phyloP scores from a whole-genome alignment of 2,797 vertebrate species.

The Hipposideros larvatus region DNA sequence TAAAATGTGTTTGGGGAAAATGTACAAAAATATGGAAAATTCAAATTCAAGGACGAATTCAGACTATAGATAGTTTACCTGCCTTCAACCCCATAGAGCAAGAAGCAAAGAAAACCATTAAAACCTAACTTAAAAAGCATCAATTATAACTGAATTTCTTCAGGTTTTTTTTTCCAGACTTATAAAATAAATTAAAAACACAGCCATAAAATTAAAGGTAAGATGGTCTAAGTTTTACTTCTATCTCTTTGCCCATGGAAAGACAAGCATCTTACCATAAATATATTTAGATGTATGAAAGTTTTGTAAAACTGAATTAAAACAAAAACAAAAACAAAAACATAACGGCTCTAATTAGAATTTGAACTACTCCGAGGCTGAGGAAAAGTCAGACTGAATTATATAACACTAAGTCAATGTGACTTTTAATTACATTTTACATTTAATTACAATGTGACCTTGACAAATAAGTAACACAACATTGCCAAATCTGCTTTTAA shows the following conservation, averaged over 20 bases:
- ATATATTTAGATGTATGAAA: not conserved
- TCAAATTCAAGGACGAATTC: constrained; percentile 53
- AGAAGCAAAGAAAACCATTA: constrained; percentile 43
- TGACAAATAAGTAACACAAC: constrained; percentile 13
- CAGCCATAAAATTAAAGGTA: constrained; percentile 27
- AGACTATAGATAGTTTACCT: not conserved
- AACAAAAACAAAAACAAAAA: not conserved
- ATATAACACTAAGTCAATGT: not conserved
- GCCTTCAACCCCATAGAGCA: not conserved
- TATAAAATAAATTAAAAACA: constrained; percentile 54
- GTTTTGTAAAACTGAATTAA: constrained; percentile 5
- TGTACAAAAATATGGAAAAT: not conserved
- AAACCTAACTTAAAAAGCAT: constrained; percentile 10
- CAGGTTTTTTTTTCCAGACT: not conserved
- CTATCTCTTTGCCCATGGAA: constrained; percentile 29
- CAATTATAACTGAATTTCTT: not conserved
- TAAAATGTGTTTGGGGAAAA: constrained; percentile 45
- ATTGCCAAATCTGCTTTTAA: not conserved
- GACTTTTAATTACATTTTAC: not conserved
- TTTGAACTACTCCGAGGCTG: not conserved
- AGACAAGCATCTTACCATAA: constrained; percentile 13
- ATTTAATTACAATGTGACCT: not conserved
- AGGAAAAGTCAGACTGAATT: not conserved
- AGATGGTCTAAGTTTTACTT: constrained; percentile 33
- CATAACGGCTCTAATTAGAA: not conserved